These are phyloP conservation scores for Cotesia typhae DNA, from an alignment of 1,140 invertebrate genomes.

Conservation along the genomic window DNA sequence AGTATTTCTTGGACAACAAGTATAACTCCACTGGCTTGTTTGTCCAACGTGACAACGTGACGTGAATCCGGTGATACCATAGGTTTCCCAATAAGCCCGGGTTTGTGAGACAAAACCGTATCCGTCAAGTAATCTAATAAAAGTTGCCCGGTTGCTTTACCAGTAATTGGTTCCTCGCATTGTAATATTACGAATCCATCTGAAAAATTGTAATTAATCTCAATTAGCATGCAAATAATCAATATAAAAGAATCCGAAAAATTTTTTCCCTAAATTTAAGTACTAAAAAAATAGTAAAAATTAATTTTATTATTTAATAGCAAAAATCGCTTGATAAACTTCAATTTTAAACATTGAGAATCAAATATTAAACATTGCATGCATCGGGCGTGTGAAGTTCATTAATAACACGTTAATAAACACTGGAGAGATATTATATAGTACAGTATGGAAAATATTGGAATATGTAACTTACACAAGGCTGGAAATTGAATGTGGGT, in stretches of 20 bases:
- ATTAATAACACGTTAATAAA: background rate
- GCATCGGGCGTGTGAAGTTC: background rate
- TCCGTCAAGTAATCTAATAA: slow-evolving; percentile 82
- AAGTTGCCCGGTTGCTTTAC: slow-evolving; percentile 73
- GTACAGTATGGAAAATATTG: background rate
- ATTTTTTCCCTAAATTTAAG: no score
- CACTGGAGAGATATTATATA: background rate
- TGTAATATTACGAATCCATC: slow-evolving; percentile 80
- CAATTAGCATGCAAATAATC: no score
- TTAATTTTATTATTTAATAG: no score
- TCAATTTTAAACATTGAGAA: no score
- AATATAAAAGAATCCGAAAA: no score
- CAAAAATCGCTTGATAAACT: no score
- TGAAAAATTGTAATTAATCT: slow-evolving; percentile 53
- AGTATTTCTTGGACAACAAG: slow-evolving; percentile 78
- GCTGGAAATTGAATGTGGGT: slow-evolving; percentile 76
- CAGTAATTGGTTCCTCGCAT: slow-evolving; percentile 75
- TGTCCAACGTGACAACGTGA: slow-evolving; percentile 75
- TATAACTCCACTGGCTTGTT: slow-evolving; percentile 69
- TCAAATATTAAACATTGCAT: slow-evolving; percentile 15
- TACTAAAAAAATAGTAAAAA: no score
- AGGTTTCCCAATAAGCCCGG: slow-evolving; percentile 73
- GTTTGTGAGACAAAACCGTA: slow-evolving; percentile 73
- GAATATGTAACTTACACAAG: slow-evolving; percentile 71
- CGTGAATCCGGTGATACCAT: slow-evolving; percentile 78